Percentiles rank a stretch among this genome's conserved stretches.
Evolutionary conservation across 2,113 vertebrate species (phyloP).

Genomic region (Istiophorus platypterus): DNA sequence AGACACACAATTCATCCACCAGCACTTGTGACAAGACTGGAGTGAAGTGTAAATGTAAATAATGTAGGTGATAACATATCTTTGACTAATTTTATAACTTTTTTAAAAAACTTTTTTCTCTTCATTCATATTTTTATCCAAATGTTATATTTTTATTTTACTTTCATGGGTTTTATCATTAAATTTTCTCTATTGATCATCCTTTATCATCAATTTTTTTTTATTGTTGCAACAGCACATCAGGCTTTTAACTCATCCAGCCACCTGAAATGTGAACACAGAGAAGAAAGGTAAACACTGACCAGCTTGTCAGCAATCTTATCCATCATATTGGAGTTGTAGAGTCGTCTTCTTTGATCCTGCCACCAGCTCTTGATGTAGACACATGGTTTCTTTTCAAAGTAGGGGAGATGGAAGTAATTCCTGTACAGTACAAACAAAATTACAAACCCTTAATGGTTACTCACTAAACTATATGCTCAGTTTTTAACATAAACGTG

Average conservation of each 20-base stretch:
- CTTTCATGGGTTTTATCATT: neutral
- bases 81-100: neutral
- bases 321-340: slow-evolving; percentile 97
- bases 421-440: slow-evolving; percentile 84
- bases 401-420: slow-evolving; percentile 97
- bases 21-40: too few species aligned
- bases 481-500: neutral
- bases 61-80: too few species aligned
- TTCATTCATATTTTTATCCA: neutral
- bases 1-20: too few species aligned
- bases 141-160: neutral
- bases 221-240: neutral
- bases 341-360: slow-evolving; percentile 93
- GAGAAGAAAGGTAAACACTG: slow-evolving; percentile 46
- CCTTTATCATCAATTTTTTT: neutral
- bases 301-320: slow-evolving; percentile 97
- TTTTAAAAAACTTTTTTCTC: too few species aligned
- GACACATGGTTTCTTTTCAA: slow-evolving; percentile 96
- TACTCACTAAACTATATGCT: neutral
- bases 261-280: neutral
- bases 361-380: slow-evolving; percentile 99
- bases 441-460: neutral
- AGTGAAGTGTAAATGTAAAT: too few species aligned
- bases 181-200: neutral
- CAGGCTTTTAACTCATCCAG: neutral